Evolutionary conservation across 1,140 invertebrate species (phyloP).

Genomic region (Choristoneura fumiferana): DNA sequence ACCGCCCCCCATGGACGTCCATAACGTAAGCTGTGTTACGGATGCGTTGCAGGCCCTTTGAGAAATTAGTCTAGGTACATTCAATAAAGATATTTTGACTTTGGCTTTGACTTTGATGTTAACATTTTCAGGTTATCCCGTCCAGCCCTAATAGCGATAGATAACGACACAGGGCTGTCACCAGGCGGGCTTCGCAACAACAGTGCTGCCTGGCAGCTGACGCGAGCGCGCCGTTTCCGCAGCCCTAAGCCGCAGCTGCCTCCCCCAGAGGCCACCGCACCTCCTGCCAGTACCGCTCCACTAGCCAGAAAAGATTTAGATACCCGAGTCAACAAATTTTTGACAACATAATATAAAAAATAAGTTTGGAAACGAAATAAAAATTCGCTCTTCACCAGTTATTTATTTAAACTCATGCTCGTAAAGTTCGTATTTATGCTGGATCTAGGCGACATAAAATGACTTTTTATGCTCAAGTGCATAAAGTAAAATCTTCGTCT

Average conservation of each 20-base stretch:
- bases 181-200: constrained; percentile 42
- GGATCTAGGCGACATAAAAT: no score
- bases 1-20: no score
- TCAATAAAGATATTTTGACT: not conserved
- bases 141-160: constrained; percentile 39
- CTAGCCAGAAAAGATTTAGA: constrained; percentile 56
- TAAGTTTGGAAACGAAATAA: no score
- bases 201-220: constrained; percentile 58
- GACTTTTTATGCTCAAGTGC: no score
- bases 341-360: constrained; percentile 29
- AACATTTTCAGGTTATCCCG: constrained; percentile 48
- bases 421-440: no score
- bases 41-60: no score
- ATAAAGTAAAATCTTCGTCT: no score
- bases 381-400: no score
- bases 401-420: no score
- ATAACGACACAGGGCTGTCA: constrained; percentile 37
- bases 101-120: no score
- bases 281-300: constrained; percentile 44
- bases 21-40: no score
- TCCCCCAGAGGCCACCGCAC: constrained; percentile 44
- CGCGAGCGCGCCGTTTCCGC: constrained; percentile 55
- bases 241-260: constrained; percentile 46
- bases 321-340: constrained; percentile 47
- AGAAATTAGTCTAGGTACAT: no score